Evolutionary conservation across 2,113 vertebrate genomes (phyloP).

Genomic region (Scolopax mira): DNA sequence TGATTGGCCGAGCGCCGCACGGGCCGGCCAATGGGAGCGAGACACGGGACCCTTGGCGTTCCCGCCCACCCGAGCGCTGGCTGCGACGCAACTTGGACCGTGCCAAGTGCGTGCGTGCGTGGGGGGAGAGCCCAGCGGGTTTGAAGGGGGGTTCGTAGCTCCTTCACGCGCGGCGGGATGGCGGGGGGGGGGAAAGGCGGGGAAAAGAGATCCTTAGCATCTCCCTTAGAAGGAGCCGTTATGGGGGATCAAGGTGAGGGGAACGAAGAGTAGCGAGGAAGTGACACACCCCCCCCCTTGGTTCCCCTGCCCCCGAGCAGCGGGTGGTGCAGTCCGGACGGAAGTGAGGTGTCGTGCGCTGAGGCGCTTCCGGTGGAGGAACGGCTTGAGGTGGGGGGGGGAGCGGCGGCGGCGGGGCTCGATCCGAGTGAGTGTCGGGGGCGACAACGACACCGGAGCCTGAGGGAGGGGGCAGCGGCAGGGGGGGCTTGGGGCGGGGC

Average conservation of each 20-base stretch:
- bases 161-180: rapidly evolving
- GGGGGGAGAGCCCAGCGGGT: rapidly evolving
- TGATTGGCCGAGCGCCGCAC: too few species aligned
- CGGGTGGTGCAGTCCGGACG: background rate
- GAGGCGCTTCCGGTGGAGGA: constrained; percentile 14
- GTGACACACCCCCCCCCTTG: too few species aligned
- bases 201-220: rapidly evolving
- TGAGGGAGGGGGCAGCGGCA: background rate
- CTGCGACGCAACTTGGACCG: background rate
- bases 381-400: background rate
- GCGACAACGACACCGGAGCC: too few species aligned
- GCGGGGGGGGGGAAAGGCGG: rapidly evolving
- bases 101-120: background rate
- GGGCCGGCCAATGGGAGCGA: background rate
- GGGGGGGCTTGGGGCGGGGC: background rate
- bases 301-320: too few species aligned
- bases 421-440: background rate
- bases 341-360: constrained; percentile 41
- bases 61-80: background rate
- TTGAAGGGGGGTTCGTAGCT: rapidly evolving
- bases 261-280: rapidly evolving
- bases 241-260: rapidly evolving
- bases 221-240: rapidly evolving
- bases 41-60: constrained; percentile 29
- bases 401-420: background rate